A percentile compares a stretch with the other conserved stretches of the same genome.
Conservation (phyloP, 2,113 vertebrate species). For the Peromyscus californicus region DNA sequence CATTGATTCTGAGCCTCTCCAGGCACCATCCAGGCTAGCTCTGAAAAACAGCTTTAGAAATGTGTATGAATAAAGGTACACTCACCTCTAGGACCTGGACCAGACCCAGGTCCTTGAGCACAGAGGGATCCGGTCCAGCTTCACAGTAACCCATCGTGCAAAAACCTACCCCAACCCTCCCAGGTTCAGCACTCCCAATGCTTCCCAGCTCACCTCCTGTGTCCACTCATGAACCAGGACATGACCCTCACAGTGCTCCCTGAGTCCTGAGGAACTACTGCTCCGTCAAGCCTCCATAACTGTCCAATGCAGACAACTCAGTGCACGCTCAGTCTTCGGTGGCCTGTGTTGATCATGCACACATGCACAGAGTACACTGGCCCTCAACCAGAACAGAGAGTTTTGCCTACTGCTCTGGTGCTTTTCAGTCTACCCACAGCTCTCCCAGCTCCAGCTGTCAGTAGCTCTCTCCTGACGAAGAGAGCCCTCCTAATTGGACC, state of each 20-base stretch:
- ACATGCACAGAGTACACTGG: accelerated
- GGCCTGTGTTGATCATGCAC: accelerated
- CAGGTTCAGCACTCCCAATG: neutral
- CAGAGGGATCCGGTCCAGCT: neutral
- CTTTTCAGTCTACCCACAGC: neutral
- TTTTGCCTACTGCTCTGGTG: accelerated
- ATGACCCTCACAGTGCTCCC: neutral
- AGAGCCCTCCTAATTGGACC: too few relatives aligned
- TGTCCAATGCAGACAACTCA: too few relatives aligned
- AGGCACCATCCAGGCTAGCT: neutral
- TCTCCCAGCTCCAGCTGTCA: neutral
- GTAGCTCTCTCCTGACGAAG: neutral
- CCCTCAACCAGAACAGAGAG: neutral
- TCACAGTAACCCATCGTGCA: neutral
- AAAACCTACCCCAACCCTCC: neutral
- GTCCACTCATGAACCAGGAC: neutral
- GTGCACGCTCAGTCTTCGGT: neutral
- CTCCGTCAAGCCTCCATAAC: neutral
- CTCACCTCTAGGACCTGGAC: neutral
- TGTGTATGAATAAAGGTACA: neutral
- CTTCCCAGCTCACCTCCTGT: neutral
- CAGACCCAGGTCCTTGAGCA: neutral
- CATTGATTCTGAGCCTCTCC: neutral
- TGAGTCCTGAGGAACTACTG: neutral
- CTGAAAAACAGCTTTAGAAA: neutral